Conservation (phyloP, 2,797 vertebrate genomes). For the Sparidentex hasta region DNA sequence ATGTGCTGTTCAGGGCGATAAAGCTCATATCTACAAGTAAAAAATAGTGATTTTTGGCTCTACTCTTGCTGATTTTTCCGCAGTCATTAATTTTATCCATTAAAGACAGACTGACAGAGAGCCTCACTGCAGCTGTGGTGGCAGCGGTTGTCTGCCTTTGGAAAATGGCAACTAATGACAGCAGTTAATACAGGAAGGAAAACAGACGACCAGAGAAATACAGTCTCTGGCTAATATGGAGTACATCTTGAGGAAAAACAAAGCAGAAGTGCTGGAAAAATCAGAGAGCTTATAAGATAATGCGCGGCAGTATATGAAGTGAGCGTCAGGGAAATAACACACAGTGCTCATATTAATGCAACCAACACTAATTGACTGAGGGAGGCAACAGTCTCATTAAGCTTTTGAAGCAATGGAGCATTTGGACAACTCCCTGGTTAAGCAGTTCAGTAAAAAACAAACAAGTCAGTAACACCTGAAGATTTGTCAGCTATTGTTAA, state of each 20-base stretch:
- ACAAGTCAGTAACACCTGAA: background rate
- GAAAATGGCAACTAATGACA: constrained; percentile 4
- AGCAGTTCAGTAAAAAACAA: background rate
- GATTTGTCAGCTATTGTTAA: background rate
- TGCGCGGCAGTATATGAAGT: background rate
- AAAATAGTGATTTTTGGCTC: background rate
- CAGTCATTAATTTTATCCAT: background rate
- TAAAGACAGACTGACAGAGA: constrained; percentile 1
- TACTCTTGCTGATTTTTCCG: background rate
- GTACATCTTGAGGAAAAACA: background rate
- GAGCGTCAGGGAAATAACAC: background rate
- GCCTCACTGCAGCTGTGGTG: background rate
- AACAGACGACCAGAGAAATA: background rate
- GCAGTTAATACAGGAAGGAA: constrained; percentile 7
- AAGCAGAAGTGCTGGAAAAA: background rate
- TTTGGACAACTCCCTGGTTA: background rate
- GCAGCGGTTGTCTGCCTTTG: constrained; percentile 3
- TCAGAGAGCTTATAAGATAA: background rate
- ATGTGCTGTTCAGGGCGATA: background rate
- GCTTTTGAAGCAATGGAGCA: background rate
- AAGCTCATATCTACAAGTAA: background rate
- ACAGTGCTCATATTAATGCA: background rate
- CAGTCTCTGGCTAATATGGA: background rate
- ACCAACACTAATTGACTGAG: constrained; percentile 5
- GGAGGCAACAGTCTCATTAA: constrained; percentile 13